These are phyloP conservation scores for Muscidifurax raptorellus DNA, from an alignment of 1,140 invertebrate species.

Conservation along the genomic window DNA sequence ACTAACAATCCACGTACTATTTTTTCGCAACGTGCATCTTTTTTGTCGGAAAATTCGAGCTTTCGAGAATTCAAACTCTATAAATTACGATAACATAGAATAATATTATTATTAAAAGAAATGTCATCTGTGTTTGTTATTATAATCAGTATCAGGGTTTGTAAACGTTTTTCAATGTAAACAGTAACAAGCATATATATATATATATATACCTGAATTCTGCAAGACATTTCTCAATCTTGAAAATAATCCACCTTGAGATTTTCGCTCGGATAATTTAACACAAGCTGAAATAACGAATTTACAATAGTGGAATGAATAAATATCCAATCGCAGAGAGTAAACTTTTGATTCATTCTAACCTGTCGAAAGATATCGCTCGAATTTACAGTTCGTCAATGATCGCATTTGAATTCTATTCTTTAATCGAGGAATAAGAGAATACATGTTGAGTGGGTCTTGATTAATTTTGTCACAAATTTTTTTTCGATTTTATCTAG, in stretches of 20 bases:
- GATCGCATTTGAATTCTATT: not conserved
- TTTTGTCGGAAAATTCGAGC: not conserved
- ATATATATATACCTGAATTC: constrained; percentile 45
- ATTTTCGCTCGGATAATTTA: not conserved
- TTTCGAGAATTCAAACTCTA: constrained; percentile 43
- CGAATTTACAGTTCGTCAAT: not conserved
- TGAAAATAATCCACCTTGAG: constrained; percentile 44
- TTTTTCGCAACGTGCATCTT: not conserved
- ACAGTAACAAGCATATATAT: not conserved
- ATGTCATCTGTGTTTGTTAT: not conserved
- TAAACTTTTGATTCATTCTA: not conserved
- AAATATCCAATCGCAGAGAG: not conserved
- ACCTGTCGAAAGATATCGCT: constrained; percentile 11
- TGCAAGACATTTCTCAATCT: constrained; percentile 54
- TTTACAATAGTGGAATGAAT: not conserved
- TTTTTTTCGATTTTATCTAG: not conserved
- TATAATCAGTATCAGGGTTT: not conserved
- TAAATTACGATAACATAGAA: not conserved
- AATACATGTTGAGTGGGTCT: not conserved
- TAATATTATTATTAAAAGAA: not conserved
- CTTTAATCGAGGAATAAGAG: constrained; percentile 3
- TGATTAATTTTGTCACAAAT: not conserved
- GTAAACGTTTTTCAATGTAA: not conserved
- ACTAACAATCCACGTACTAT: not conserved
- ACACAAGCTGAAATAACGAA: constrained; percentile 9